phyloP scores from a whole-genome alignment of 2,113 vertebrate genomes.

The Ictalurus furcatus region DNA sequence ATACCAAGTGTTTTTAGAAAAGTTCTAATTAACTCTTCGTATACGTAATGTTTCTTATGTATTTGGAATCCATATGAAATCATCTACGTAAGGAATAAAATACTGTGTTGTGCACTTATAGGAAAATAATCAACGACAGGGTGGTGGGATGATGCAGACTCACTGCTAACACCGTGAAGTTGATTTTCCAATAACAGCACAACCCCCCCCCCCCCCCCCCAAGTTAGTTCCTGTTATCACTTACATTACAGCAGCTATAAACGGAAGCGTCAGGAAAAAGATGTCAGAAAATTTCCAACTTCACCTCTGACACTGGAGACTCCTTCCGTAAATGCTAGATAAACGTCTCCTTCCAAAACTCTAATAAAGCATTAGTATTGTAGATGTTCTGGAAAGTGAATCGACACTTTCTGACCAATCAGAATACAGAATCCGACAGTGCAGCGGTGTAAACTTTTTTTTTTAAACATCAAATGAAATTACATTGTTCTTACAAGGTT shows the following conservation, averaged over 20 bases:
- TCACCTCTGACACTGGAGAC: background rate
- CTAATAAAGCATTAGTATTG: background rate
- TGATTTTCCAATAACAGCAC: background rate
- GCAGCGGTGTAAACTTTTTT: background rate
- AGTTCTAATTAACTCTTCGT: too few relatives aligned
- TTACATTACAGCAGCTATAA: background rate
- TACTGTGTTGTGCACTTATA: background rate
- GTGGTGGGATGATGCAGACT: background rate
- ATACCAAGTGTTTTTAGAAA: background rate
- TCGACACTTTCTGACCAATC: background rate
- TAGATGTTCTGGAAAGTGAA: background rate
- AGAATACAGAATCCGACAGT: background rate
- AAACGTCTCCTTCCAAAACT: background rate
- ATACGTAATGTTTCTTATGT: too few relatives aligned
- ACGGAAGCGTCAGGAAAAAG: background rate
- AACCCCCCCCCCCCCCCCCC: too few relatives aligned
- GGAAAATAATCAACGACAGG: background rate
- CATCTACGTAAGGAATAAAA: background rate
- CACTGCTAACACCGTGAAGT: too few relatives aligned
- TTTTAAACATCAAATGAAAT: background rate
- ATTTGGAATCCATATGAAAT: background rate
- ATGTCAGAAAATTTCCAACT: background rate
- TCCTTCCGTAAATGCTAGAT: background rate
- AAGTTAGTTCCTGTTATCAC: background rate
- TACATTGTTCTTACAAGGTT: background rate